Conservation (phyloP, 2,113 vertebrate genomes). For the Hemicordylus capensis region DNA sequence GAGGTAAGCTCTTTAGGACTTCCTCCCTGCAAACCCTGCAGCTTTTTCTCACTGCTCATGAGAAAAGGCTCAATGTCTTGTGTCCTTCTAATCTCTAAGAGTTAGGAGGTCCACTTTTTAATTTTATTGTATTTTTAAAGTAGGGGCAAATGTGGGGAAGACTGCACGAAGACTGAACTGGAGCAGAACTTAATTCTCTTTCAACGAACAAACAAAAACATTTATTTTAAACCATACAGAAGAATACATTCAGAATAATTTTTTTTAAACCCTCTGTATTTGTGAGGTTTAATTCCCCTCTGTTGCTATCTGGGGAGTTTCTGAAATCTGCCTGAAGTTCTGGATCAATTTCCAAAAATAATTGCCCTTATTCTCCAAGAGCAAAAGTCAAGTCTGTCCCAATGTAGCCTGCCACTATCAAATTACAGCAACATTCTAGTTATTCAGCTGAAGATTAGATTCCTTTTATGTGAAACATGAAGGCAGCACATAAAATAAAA, state of each 20-base stretch:
- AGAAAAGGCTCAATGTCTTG: no score
- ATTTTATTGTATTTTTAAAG: no score
- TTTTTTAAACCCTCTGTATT: no score
- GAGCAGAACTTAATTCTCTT: not conserved
- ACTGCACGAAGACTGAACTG: not conserved
- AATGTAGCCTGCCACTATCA: not conserved
- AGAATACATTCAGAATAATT: not conserved
- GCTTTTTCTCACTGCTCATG: no score
- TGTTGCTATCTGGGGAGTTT: not conserved
- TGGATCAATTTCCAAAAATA: not conserved
- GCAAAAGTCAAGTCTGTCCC: not conserved
- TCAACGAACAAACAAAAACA: not conserved
- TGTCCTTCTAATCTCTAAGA: not conserved
- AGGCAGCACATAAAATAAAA: not conserved
- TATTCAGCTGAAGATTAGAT: not conserved
- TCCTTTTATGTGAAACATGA: not conserved
- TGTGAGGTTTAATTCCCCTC: not conserved
- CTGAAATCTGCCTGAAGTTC: not conserved
- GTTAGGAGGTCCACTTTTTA: not conserved
- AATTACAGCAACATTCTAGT: not conserved
- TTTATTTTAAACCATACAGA: no score
- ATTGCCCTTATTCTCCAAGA: not conserved
- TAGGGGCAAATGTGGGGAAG: not conserved
- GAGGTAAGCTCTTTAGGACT: no score
- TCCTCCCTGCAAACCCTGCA: no score